phyloP scores from a whole-genome alignment of 2,113 vertebrate genomes.

The Daubentonia madagascariensis region DNA sequence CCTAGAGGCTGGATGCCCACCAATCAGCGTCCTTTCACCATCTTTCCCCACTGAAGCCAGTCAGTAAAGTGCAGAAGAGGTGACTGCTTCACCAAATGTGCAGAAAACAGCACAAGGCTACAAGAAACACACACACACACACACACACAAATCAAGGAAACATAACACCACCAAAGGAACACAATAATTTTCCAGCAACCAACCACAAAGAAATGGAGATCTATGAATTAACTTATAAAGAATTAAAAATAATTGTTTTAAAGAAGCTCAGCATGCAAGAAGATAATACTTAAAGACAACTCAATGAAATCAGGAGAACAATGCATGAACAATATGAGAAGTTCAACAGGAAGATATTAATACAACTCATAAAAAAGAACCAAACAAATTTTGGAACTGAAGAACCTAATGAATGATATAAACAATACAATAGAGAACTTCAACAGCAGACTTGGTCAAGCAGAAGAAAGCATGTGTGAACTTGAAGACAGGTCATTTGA shows the following conservation, averaged over 20 bases:
- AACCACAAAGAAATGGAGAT: background rate
- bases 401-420: background rate
- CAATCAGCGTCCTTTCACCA: background rate
- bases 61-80: background rate
- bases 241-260: background rate
- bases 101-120: background rate
- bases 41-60: background rate
- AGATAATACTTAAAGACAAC: background rate
- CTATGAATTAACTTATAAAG: background rate
- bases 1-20: background rate
- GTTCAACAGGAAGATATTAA: background rate
- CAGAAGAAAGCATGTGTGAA: background rate
- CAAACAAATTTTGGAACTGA: background rate
- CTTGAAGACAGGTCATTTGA: background rate
- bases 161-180: background rate
- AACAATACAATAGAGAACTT: background rate
- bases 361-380: background rate
- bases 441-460: background rate
- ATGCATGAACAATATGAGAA: background rate
- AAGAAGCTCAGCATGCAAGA: background rate
- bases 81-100: background rate
- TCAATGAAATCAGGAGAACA: background rate
- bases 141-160: background rate
- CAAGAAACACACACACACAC: background rate
- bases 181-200: background rate